Evolutionary conservation across 2,888 invertebrate genomes (phyloP), one percentile per base, ranked within the genome.

Genomic region (Drosophila demipolita): DNA sequence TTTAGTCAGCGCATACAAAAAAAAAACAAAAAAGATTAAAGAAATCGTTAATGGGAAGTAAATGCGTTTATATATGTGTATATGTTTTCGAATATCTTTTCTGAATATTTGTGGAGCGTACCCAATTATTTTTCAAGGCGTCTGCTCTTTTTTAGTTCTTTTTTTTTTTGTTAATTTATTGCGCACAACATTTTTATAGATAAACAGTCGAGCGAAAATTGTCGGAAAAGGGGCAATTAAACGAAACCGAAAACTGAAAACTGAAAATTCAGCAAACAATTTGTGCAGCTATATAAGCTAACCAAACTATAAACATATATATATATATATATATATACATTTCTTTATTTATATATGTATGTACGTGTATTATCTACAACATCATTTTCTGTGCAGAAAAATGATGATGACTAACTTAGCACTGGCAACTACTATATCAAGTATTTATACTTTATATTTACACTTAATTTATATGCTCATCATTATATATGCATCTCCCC

Each of bases 211-310:
- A 45, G 45, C 83, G 80, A 85, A 74, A 89, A 81, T 70, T 73
- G 73, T 80, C 82, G 62, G 73, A 81, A 82, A 83, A 64, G 78
- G 82, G 80, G 82, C 85, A 87, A 87, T 82, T 87, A 87, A 89
- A 82, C 67, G 85, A 87, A 87, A 87, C 49, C 63, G 75, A 83
- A 87, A 83, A 71, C 73, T 70, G 70, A 70, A 80, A 72, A 70
- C 73, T 70, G 70, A 70, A 80, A 72, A 70, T 64, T 78, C 64
- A 40, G 70, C 80, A 80, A 70, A 75, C 54, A 70, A 66, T 71
- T 80, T 77, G 60, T 75, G 58, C 71, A 66, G 75, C 69, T 66
- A 65, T 66, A 58, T 50, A 64, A 49, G n/a, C 53, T 53, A 35
- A 35, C 33, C 33, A 23, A 49, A 45, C 15, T 45, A 36, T 23